Evolutionary conservation across 2,888 invertebrate species (phyloP).

Genomic region (Aspidiotus rigidus): DNA sequence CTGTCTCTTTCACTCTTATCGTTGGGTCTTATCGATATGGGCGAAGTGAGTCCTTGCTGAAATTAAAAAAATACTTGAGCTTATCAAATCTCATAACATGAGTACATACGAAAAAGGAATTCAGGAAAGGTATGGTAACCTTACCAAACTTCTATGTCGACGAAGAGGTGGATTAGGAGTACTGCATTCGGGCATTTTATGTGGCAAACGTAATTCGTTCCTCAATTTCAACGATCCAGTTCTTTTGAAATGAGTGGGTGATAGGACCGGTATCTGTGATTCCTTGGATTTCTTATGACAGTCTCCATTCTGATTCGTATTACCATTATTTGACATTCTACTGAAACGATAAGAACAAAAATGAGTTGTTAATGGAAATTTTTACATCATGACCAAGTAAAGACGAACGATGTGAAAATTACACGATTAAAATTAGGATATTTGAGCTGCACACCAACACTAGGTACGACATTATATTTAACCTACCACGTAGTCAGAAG

Average conservation of each 20-base stretch:
- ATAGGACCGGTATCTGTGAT: slow-evolving; percentile 28
- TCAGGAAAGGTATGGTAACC: not conserved
- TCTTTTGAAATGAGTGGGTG: slow-evolving; percentile 24
- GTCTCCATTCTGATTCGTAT: not conserved
- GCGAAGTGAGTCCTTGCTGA: slow-evolving; percentile 25
- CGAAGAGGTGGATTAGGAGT: slow-evolving; percentile 35
- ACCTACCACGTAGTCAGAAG: slow-evolving; percentile 18
- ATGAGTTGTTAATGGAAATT: no score
- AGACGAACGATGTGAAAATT: no score
- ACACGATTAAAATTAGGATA: no score
- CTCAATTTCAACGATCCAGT: slow-evolving; percentile 28
- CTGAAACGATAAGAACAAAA: no score
- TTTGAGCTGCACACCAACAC: no score
- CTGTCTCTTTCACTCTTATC: slow-evolving; percentile 45
- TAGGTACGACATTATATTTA: slow-evolving; percentile 6
- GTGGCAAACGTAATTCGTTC: slow-evolving; percentile 23
- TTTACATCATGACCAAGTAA: no score
- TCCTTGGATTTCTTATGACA: slow-evolving; percentile 8
- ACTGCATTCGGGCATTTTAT: slow-evolving; percentile 7
- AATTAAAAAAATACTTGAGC: not conserved
- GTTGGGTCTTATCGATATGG: slow-evolving; percentile 8
- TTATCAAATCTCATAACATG: no score
- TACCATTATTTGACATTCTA: not conserved
- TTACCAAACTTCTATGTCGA: slow-evolving; percentile 39
- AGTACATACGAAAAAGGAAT: no score